These are phyloP conservation scores for Eristalinus aeneus DNA, from an alignment of 2,888 invertebrate genomes.

Conservation along the genomic window DNA sequence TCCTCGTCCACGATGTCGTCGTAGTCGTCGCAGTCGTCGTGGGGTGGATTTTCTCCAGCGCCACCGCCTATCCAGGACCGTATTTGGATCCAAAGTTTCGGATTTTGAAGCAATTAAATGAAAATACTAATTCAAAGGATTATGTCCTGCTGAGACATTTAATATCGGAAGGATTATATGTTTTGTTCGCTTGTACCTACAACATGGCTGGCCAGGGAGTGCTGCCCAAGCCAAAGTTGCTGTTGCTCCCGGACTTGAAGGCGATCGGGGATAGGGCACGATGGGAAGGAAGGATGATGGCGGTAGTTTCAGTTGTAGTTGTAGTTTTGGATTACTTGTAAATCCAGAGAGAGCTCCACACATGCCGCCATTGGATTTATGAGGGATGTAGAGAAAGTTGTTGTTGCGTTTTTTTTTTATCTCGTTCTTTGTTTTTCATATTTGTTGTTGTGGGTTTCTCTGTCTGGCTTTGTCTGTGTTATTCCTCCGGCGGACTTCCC, in stretches of 20 bases:
- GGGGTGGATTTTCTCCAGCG: neutral
- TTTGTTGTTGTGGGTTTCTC: neutral
- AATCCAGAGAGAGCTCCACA: slow-evolving; percentile 47
- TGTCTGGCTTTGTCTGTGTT: neutral
- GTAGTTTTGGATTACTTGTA: slow-evolving; percentile 52
- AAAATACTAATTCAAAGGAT: slow-evolving; percentile 70
- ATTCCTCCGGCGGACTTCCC: neutral
- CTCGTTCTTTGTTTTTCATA: slow-evolving; percentile 10
- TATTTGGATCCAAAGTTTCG: slow-evolving; percentile 49
- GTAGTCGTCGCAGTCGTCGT: neutral
- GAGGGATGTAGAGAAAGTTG: slow-evolving; percentile 43
- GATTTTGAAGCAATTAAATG: slow-evolving; percentile 69
- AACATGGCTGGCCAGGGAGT: neutral
- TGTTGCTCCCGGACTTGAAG: neutral
- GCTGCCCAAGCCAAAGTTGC: neutral
- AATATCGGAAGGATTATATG: slow-evolving; percentile 72
- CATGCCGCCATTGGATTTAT: slow-evolving; percentile 46
- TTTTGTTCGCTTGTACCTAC: slow-evolving; percentile 37
- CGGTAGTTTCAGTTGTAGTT: neutral
- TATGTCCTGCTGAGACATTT: slow-evolving; percentile 72
- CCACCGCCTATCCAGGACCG: neutral
- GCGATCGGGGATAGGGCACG: neutral
- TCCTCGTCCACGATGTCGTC: neutral
- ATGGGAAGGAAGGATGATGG: neutral
- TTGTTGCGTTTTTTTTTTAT: slow-evolving; percentile 24